phyloP scores from a whole-genome alignment of 2,797 vertebrate genomes.

The Enteromius paludinosus region DNA sequence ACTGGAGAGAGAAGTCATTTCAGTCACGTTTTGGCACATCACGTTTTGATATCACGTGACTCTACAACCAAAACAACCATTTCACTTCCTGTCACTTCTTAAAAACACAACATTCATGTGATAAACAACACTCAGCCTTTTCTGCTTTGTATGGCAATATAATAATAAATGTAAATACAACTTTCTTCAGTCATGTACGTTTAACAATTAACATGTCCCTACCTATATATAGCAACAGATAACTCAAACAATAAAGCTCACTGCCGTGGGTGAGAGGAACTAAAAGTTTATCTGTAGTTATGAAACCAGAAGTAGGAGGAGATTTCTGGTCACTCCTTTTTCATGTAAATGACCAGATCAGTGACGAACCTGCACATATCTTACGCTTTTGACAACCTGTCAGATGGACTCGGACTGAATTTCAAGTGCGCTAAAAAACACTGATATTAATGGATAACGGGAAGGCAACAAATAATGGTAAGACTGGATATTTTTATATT shows the following conservation, averaged over 20 bases:
- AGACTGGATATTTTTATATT: not conserved
- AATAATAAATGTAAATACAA: not conserved
- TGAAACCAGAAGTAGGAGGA: conserved; percentile 16
- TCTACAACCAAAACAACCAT: conserved; percentile 29
- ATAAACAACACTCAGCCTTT: not conserved
- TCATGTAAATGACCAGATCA: not conserved
- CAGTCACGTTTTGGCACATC: conserved; percentile 21
- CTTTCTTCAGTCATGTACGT: too few species aligned
- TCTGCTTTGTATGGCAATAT: not conserved
- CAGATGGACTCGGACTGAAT: conserved; percentile 10
- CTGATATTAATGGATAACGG: conserved; percentile 6
- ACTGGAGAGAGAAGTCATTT: not conserved
- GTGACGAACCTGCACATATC: not conserved
- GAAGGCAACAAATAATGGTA: conserved; percentile 9
- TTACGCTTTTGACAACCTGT: not conserved
- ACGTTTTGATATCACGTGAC: not conserved
- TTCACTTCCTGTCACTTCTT: conserved; percentile 8
- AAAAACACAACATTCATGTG: not conserved
- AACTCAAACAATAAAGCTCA: not conserved
- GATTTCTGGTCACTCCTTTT: conserved; percentile 10
- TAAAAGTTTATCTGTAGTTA: not conserved
- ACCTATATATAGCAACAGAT: not conserved
- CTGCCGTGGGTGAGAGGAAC: not conserved
- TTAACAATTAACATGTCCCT: not conserved
- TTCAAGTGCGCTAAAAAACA: not conserved